phyloP scores from a whole-genome alignment of 1,140 invertebrate species.

The Meloidogyne floridensis region DNA sequence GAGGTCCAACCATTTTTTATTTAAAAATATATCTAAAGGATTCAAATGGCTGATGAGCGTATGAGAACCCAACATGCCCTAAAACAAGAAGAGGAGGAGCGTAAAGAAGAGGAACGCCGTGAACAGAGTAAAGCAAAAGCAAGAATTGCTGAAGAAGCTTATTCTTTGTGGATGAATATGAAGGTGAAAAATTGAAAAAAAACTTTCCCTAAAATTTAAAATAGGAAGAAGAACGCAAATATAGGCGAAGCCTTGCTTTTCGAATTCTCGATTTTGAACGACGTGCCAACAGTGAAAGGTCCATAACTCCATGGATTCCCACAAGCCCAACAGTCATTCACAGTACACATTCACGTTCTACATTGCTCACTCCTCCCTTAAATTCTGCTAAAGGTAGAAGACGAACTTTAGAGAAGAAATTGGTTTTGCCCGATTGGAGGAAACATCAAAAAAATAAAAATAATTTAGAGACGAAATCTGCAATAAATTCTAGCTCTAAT shows the following conservation, averaged over 20 bases:
- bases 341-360: background rate
- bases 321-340: slow-evolving; percentile 28
- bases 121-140: background rate
- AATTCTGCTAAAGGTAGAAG: slow-evolving; percentile 7
- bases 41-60: background rate
- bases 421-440: slow-evolving; percentile 14
- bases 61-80: background rate
- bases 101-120: slow-evolving; percentile 17
- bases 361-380: background rate
- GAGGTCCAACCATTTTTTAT: background rate
- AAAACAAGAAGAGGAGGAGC: slow-evolving; percentile 28
- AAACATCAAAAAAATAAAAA: slow-evolving; percentile 3
- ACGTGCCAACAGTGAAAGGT: slow-evolving; percentile 38
- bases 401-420: slow-evolving; percentile 9
- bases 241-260: slow-evolving; percentile 44
- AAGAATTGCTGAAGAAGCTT: slow-evolving; percentile 37
- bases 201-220: slow-evolving; percentile 13
- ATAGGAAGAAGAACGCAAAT: slow-evolving; percentile 38
- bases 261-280: slow-evolving; percentile 45
- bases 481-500: background rate
- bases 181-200: slow-evolving; percentile 21
- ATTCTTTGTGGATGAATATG: slow-evolving; percentile 46
- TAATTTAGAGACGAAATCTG: background rate
- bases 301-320: slow-evolving; percentile 43
- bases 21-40: background rate